Evolutionary conservation across 2,113 vertebrate species (phyloP).

Genomic region (Chlorodrepanis virens): DNA sequence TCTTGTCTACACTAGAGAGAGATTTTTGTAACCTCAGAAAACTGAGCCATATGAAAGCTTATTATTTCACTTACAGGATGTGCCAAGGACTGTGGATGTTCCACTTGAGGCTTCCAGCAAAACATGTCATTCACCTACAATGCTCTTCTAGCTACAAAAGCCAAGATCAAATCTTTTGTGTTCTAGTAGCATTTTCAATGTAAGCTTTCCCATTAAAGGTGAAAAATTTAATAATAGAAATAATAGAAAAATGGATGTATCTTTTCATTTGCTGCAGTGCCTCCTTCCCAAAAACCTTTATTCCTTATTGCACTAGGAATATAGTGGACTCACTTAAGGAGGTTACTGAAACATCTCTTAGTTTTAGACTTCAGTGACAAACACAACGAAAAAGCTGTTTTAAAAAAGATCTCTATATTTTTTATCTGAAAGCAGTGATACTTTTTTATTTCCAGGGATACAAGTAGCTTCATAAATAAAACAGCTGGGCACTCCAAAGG

Average conservation of each 20-base stretch:
- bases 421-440: background rate
- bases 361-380: background rate
- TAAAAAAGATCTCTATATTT: background rate
- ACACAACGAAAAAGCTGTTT: background rate
- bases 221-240: background rate
- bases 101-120: background rate
- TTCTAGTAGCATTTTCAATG: background rate
- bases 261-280: background rate
- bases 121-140: background rate
- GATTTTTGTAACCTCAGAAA: background rate
- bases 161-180: background rate
- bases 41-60: background rate
- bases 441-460: background rate
- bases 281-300: background rate
- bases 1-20: background rate
- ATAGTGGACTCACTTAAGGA: background rate
- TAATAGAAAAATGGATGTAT: background rate
- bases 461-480: background rate
- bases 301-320: background rate
- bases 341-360: background rate
- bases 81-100: rapidly evolving
- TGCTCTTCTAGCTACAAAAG: background rate
- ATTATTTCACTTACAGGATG: background rate
- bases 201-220: background rate
- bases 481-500: background rate